Evolutionary conservation across 2,113 vertebrate species (phyloP).

Genomic region (Centropus unirufus): DNA sequence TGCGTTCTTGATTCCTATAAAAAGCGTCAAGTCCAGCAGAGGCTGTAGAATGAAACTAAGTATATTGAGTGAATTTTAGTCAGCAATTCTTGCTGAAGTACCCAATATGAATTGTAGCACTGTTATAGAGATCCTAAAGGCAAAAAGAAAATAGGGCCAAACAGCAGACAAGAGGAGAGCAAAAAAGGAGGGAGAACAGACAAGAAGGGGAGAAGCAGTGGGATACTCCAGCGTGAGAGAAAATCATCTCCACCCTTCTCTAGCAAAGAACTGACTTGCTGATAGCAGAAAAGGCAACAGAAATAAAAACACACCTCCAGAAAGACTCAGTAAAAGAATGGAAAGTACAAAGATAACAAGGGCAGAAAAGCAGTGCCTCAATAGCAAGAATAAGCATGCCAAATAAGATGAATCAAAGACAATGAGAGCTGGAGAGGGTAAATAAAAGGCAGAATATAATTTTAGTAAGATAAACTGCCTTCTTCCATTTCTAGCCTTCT

Average conservation of each 20-base stretch:
- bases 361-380: background rate
- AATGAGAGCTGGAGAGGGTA: background rate
- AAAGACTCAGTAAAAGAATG: background rate
- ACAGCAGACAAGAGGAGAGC: background rate
- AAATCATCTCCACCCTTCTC: background rate
- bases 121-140: background rate
- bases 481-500: slow-evolving; percentile 24
- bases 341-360: background rate
- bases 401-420: background rate
- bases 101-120: background rate
- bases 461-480: background rate
- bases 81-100: background rate
- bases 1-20: background rate
- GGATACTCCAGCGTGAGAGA: background rate
- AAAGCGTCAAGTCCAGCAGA: background rate
- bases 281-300: background rate
- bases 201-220: background rate
- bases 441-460: background rate
- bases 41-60: background rate
- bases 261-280: slow-evolving; percentile 6
- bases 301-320: slow-evolving; percentile 8
- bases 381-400: background rate
- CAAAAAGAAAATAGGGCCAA: background rate
- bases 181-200: background rate
- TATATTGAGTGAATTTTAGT: background rate